Base-by-base conservation (phyloP, 2,113 vertebrate genomes). In the Oncorhynchus clarkii region DNA sequence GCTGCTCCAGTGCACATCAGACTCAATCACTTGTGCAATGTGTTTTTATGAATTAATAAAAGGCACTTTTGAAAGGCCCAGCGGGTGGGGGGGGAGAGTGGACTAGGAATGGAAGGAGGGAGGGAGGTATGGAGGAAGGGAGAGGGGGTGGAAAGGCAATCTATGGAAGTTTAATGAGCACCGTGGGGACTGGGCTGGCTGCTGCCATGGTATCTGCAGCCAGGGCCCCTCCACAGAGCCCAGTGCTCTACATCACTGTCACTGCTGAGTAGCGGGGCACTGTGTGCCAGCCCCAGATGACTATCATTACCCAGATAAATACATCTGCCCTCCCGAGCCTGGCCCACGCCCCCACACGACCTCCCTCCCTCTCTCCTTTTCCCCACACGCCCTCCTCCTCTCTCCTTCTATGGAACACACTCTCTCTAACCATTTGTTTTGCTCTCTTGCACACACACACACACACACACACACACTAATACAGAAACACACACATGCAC, bases 1-100 rank as follows among this genome's bases (percentile, higher is more conserved):
- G 90, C 91, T 84, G 93, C 93, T 94, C 85, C 89, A 87, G 89
- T 87, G 94, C 93, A 93, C 93, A 91, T 94, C 87, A 87, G 94
- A 93, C 91, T 92, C 93, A 90, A 92, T 95, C 93, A 89, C 89
- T 89, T 89, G 92, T 89, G 93, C 90, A 85, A 90, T 93, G 93
- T 88, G 83, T 95, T 95, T 95, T 94, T 94, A 95, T 95, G 94
- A 95, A 96, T 96, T 95, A 95, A 95, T 96, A 95, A 96, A 92
- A 88, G 91, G 88, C 92, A 89, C 93, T 94, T 93, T 91, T 93
- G 93, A 93, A 51, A 51, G 90, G 89, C 91, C 90, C 89, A 82
- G 92, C 70, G 49, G 86, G 70, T 2, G 27, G 78, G 62, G 86
- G 86, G 90, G 87, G 86, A 88, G 90, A 85, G 90, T 26, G 26